phyloP scores from a whole-genome alignment of 2,888 invertebrate species.

The Nezara viridula region DNA sequence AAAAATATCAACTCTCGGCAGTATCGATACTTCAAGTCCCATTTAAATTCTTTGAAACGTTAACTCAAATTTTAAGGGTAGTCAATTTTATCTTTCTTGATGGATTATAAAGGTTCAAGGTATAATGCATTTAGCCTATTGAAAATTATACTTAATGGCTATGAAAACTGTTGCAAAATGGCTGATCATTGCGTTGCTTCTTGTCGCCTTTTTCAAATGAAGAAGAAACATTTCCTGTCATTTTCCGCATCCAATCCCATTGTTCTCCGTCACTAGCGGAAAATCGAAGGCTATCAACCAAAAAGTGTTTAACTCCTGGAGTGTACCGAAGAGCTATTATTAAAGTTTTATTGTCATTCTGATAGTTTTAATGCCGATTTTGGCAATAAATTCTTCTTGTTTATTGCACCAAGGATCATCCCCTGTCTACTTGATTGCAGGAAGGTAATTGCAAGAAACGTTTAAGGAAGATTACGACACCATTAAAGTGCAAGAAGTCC shows the following conservation, averaged over 20 bases:
- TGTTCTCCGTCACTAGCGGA: neutral
- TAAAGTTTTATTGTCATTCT: neutral
- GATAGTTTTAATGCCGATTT: neutral
- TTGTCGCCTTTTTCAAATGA: neutral
- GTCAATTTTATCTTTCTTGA: no score
- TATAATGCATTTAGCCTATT: no score
- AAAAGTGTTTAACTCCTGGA: neutral
- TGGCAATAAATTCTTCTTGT: neutral
- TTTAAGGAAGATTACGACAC: neutral
- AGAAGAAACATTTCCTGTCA: neutral
- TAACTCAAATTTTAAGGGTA: no score
- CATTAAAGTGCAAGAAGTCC: constrained; percentile 16
- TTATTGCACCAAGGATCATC: neutral
- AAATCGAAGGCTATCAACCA: constrained; percentile 16
- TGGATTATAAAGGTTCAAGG: no score
- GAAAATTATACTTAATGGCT: neutral
- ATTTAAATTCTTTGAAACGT: no score
- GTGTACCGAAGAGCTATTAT: no score
- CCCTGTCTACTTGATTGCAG: neutral
- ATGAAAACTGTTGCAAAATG: neutral
- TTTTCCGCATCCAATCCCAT: neutral
- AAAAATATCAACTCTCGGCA: no score
- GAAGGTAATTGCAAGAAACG: constrained; percentile 13
- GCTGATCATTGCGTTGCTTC: neutral
- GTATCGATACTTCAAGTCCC: no score